Base-by-base conservation (phyloP, 2,888 invertebrate species). In the Amiota minor region DNA sequence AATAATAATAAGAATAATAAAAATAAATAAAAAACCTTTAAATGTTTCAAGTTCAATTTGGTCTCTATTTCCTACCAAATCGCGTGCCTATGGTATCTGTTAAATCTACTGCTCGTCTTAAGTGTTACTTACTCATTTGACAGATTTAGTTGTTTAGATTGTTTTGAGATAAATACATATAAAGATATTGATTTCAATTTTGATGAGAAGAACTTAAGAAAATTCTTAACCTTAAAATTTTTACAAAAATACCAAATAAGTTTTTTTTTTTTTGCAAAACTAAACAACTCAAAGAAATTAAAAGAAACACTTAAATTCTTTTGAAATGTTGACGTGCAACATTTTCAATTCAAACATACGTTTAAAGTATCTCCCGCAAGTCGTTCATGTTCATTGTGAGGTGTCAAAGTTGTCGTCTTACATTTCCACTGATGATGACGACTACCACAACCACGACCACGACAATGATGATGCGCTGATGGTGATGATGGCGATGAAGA, bases 71-170 rank as follows among this genome's bases (percentile, higher is more conserved):
- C 35, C 35, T 35, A 35, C 2, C n/a, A n/a, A 35, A 35, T 35
- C 35, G 35, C 35, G 6, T 35, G 35, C 35, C 35, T 35, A 23
- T 35, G 3, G 35, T 35, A 35, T 35, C 35, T 35, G 0, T 35
- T 35, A 35, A 8, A 35, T 35, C 35, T 35, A 8, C 2, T 35
- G 6, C 6, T 83, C 82, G 78, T 74, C 75, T 77, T 79, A 81
- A 81, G 77, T 82, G 81, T 77, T 65, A 35, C 72, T 85, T 77
- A 35, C 72, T 85, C 77, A 80, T 81, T 80, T 81, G 79, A 78
- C 82, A 81, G 83, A 79, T 81, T 83, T 85, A 83, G 85, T 74
- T 83, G 85, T 82, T 79, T 75, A 75, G 81, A 85, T 85, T 77
- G 77, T 77, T 80, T 77, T 68, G 74, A 61, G 61, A 71, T 85